Base-by-base conservation (phyloP, 2,113 vertebrate species). In the Aphyosemion australe region DNA sequence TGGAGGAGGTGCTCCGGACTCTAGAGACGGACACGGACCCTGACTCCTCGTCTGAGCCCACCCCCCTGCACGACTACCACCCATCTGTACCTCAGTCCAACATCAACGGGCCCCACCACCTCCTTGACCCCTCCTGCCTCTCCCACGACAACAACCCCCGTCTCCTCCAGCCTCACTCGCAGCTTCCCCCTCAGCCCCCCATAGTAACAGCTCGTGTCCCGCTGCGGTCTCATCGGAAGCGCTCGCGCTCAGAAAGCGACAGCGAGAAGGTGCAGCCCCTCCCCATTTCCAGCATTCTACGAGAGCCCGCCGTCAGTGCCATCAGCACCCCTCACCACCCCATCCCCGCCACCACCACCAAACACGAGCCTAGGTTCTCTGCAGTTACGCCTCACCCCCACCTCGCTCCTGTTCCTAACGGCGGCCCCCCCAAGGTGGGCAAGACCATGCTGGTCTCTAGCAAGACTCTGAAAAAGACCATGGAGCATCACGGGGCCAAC, bases 171-270 rank as follows among this genome's bases (percentile, higher is more conserved):
- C 59, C 77, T 49, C 60, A 82, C 76, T 56, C 62, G 32, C 80
- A 93, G 86, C 84, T 90, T 86, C 87, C 93, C 90, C 79, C 91
- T 0, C 95, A 95, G 79, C 94, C 95, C 59, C 94, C 93, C 81
- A 91, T 93, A 0, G 94, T 93, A 1, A 80, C 90, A 46, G 95
- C 95, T 12, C 94, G 92, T 1, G 92, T 91, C 64, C 93, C 93
- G 45, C 93, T 93, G 14, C 95, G 95, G 56, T 90, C 94, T 73
- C 96, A 94, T 80, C 94, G 97, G 66, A 99, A 99, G 70, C 94
- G 97, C 49, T 99, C 97, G 20, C 95, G 95, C 63, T 98, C 97
- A 0, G 97, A 99, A 82, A 99, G 97, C 0, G 97, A 99, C 93
- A 98, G 97, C 0, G 96, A 99, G 80, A 98, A 97, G 86, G 92